Base-by-base conservation (phyloP, 2,113 vertebrate species). In the Danionella cerebrum region DNA sequence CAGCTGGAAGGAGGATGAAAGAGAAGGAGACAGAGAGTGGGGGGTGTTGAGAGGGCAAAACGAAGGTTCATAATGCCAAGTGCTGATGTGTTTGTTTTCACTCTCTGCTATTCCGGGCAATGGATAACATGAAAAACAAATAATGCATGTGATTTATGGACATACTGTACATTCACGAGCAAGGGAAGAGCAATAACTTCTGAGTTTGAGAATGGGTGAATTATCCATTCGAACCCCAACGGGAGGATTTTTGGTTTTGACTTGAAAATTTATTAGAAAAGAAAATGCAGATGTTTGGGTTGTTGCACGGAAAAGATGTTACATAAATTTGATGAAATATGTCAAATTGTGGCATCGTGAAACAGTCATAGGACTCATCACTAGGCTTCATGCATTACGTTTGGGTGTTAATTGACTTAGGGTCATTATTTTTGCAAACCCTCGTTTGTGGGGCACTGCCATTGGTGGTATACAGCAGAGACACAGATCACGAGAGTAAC, bases 1-100 rank as follows among this genome's bases (percentile, higher is more conserved):
- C 83, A 80, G 77, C 75, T 85, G 83, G 85, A 84, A 85, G 73
- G 45, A 63, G 78, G 84, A 89, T 85, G 73, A 88, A 83, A 86
- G 83, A 52, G 72, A 77, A 78, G 57, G 44, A 71, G 67, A 45
- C 69, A 76, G 53, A 21, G 41, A 48, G 67, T 55, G 22, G 68
- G 72, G 72, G 70, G 55, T 59, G 36, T 72, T 79, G 75, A 75
- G 74, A 80, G 84, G 80, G 84, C 80, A 87, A 79, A 82, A 78
- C 74, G 64, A 81, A 77, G 80, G 84, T 84, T 86, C 80, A 85
- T 66, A 76, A 84, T 87, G 85, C 85, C 83, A 88, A 88, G 81
- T 83, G 80, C 85, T 87, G 84, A 87, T 86, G 81, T 85, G 83
- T 88, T 87, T 88, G 85, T 84, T 87, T 84, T 86, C 79, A 83